These are phyloP conservation scores for Alitta virens DNA, from an alignment of 2,888 invertebrate genomes.

Conservation along the genomic window DNA sequence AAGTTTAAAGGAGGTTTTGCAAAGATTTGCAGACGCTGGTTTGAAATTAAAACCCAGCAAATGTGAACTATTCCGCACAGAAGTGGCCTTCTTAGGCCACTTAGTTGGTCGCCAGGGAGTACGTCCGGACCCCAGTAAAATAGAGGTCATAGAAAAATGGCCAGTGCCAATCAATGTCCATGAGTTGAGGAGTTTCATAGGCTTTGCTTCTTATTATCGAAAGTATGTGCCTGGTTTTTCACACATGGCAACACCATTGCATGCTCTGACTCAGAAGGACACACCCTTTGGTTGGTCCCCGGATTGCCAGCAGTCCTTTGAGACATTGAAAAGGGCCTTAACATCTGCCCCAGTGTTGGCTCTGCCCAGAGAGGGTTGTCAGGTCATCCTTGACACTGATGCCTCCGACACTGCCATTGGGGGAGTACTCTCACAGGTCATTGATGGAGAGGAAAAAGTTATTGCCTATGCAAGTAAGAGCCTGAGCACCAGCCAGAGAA, in stretches of 20 bases:
- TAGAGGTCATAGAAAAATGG: neutral
- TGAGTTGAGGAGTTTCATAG: neutral
- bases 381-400: constrained; percentile 9
- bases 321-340: neutral
- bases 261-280: neutral
- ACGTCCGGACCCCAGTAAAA: neutral
- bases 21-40: neutral
- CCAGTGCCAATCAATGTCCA: neutral
- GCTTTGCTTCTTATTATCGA: constrained; percentile 9
- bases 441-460: constrained; percentile 9
- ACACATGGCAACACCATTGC: neutral
- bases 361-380: neutral
- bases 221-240: constrained; percentile 8
- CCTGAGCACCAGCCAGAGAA: constrained; percentile 1
- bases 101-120: neutral
- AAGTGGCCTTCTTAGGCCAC: neutral
- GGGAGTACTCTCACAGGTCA: constrained; percentile 13
- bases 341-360: constrained; percentile 17
- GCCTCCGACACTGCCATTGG: constrained; percentile 14
- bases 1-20: too few species aligned
- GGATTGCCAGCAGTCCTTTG: constrained; percentile 3
- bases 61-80: neutral
- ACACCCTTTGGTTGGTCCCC: constrained; percentile 14
- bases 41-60: constrained; percentile 7
- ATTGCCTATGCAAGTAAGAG: constrained; percentile 12